These are phyloP conservation scores for Heliconius erato DNA, from an alignment of 2,888 invertebrate genomes.

Conservation along the genomic window DNA sequence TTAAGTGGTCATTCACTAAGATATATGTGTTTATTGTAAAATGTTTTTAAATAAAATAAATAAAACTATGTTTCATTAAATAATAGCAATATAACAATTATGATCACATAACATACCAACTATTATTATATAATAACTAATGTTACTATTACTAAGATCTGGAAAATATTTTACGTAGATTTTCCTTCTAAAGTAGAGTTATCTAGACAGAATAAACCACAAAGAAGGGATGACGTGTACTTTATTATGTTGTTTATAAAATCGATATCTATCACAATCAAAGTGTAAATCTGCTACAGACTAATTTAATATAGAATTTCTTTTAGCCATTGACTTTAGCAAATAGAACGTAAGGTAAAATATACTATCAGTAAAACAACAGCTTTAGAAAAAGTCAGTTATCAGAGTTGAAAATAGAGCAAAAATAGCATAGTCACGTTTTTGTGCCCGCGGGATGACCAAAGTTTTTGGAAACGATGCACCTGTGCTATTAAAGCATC, in stretches of 20 bases:
- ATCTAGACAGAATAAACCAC: too few species aligned
- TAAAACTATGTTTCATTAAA: background rate
- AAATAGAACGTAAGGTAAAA: constrained; percentile 58
- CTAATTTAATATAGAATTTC: background rate
- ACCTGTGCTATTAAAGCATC: constrained; percentile 84
- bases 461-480: constrained; percentile 76
- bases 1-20: too few species aligned
- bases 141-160: too few species aligned
- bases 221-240: too few species aligned
- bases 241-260: too few species aligned
- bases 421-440: constrained; percentile 80
- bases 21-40: background rate
- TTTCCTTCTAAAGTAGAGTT: too few species aligned
- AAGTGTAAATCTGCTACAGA: background rate
- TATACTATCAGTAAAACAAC: constrained; percentile 77
- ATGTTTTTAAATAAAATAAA: background rate
- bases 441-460: constrained; percentile 61
- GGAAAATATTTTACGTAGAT: too few species aligned
- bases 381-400: constrained; percentile 80
- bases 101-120: background rate
- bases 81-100: background rate
- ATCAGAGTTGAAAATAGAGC: constrained; percentile 77
- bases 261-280: background rate
- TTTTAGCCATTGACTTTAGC: background rate
- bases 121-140: background rate